A percentile compares a stretch with the other conserved stretches of the same genome.
phyloP scores from a whole-genome alignment of 92 coral and sea anemone genomes.

The Parazoanthus darwini region DNA sequence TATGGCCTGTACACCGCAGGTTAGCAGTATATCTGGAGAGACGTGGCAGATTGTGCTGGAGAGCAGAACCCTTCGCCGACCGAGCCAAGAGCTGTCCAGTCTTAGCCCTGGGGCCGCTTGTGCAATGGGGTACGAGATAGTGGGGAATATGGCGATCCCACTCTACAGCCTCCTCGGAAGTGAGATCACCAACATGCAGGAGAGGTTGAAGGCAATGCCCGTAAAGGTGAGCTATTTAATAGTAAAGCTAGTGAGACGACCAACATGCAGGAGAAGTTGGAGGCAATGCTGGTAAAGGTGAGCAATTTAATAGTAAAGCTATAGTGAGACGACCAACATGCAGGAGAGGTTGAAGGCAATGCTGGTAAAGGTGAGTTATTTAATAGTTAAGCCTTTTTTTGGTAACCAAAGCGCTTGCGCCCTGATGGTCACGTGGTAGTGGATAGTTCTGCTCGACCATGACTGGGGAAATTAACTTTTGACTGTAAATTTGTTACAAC shows the following conservation, averaged over 20 bases:
- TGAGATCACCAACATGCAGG: slow-evolving; percentile 70
- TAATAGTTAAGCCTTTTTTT: too few species aligned
- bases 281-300: slow-evolving; percentile 77
- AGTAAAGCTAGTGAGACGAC: slow-evolving; percentile 47
- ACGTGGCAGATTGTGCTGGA: slow-evolving; percentile 91
- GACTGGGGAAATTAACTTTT: too few species aligned
- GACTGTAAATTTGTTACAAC: too few species aligned
- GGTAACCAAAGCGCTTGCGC: too few species aligned
- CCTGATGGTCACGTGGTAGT: too few species aligned
- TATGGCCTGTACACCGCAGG: slow-evolving; percentile 45
- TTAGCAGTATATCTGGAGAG: slow-evolving; percentile 79
- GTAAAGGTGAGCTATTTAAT: slow-evolving; percentile 44
- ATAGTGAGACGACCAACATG: slow-evolving; percentile 67
- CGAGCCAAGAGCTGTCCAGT: slow-evolving; percentile 54
- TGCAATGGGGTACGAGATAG: slow-evolving; percentile 88
- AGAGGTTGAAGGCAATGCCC: slow-evolving; percentile 80
- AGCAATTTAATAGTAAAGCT: too few species aligned
- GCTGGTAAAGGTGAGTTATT: slow-evolving; percentile 59
- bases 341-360: slow-evolving; percentile 81
- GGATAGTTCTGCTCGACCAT: too few species aligned
- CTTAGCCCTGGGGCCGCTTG: slow-evolving; percentile 62
- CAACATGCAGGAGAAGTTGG: slow-evolving; percentile 77
- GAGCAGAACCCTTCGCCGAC: slow-evolving; percentile 72
- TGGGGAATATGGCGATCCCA: slow-evolving; percentile 76
- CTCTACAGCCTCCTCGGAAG: slow-evolving; percentile 75